Conservation (phyloP, 2,797 vertebrate genomes). For the Gymnothorax reevesii region DNA sequence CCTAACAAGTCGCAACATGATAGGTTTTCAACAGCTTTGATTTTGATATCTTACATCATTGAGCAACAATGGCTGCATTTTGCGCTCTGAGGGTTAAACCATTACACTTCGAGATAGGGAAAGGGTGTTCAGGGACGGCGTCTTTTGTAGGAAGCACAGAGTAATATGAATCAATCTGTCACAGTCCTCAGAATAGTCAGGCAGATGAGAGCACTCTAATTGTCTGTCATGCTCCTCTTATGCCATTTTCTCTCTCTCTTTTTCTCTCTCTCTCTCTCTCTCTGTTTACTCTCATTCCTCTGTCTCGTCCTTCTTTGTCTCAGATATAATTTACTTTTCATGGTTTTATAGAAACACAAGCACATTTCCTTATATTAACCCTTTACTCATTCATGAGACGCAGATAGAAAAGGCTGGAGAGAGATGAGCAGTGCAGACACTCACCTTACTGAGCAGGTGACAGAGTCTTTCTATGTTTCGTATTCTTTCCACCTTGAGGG, state of each 20-base stretch:
- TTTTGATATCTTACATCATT: too few species aligned
- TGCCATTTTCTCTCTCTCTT: constrained; percentile 33
- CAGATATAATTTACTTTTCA: background rate
- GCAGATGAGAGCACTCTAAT: constrained; percentile 49
- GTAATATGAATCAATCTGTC: constrained; percentile 53
- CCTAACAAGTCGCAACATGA: too few species aligned
- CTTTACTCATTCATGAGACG: background rate
- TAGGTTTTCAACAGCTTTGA: too few species aligned
- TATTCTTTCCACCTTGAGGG: constrained; percentile 85
- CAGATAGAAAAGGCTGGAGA: background rate
- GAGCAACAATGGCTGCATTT: too few species aligned
- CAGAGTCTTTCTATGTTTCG: constrained; percentile 94
- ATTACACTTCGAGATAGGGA: background rate
- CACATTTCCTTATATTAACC: background rate
- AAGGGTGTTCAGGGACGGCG: background rate
- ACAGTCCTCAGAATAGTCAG: constrained; percentile 46
- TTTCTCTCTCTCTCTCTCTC: background rate
- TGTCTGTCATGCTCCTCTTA: constrained; percentile 38
- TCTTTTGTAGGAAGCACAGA: background rate
- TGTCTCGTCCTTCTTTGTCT: background rate
- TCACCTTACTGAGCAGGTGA: constrained; percentile 89
- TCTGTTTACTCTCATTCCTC: background rate
- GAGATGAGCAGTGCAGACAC: constrained; percentile 44
- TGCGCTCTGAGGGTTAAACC: too few species aligned
- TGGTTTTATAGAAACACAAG: background rate